phyloP scores from a whole-genome alignment of 2,113 vertebrate species.

The Pseudonaja textilis region DNA sequence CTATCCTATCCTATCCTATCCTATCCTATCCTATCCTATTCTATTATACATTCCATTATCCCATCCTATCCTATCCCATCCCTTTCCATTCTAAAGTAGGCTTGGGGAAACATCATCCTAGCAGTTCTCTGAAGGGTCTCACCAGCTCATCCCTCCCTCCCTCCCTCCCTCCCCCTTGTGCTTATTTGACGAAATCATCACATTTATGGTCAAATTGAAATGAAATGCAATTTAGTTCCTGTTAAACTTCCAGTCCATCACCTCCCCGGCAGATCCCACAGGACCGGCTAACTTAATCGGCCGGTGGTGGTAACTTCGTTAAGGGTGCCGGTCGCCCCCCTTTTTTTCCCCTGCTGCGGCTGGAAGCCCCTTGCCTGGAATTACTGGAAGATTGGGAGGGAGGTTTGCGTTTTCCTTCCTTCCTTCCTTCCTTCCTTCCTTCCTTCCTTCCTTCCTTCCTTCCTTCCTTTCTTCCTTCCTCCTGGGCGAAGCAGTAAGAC shows the following conservation, averaged over 20 bases:
- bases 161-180: too few species aligned
- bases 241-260: slow-evolving; percentile 69
- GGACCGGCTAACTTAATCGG: slow-evolving; percentile 71
- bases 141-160: too few species aligned
- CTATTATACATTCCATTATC: too few species aligned
- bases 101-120: too few species aligned
- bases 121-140: too few species aligned
- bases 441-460: background rate
- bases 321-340: slow-evolving; percentile 58
- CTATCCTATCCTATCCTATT: too few species aligned
- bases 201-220: slow-evolving; percentile 73
- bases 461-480: slow-evolving; percentile 37
- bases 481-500: too few species aligned
- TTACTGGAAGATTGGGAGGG: slow-evolving; percentile 52
- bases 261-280: slow-evolving; percentile 58
- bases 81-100: too few species aligned
- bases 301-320: slow-evolving; percentile 68
- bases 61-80: too few species aligned
- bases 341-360: slow-evolving; percentile 55
- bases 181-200: slow-evolving; percentile 59
- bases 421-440: too few species aligned
- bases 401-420: background rate
- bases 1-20: too few species aligned
- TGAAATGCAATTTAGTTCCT: slow-evolving; percentile 73
- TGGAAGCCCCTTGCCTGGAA: slow-evolving; percentile 59